Evolutionary conservation across 2,797 vertebrate genomes (phyloP).

Genomic region (Myiotriccus ornatus): DNA sequence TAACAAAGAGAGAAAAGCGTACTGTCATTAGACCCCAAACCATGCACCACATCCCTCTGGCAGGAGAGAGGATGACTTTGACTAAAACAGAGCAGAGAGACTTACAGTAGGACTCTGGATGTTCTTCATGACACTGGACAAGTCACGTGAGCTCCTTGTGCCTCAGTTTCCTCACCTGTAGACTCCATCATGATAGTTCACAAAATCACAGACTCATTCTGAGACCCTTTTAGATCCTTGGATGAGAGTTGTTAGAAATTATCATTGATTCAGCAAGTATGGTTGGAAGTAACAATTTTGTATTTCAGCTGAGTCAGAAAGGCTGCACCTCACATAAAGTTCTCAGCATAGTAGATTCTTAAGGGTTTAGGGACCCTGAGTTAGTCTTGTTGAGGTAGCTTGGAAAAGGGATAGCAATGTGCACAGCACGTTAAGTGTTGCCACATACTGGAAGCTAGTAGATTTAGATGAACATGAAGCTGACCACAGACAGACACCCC

Average conservation of each 20-base stretch:
- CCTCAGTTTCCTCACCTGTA: neutral
- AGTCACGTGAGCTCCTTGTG: neutral
- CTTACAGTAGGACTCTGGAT: neutral
- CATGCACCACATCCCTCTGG: neutral
- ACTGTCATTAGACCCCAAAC: neutral
- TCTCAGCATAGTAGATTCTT: neutral
- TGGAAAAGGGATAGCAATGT: neutral
- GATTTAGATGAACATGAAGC: neutral
- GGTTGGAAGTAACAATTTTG: neutral
- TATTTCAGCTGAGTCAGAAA: neutral
- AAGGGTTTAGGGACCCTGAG: neutral
- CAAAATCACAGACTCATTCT: neutral
- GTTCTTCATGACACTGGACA: neutral
- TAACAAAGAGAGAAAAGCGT: neutral
- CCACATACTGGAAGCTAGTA: neutral
- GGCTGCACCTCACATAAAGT: neutral
- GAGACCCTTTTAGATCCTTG: neutral
- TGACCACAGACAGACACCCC: neutral
- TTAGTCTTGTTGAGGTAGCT: neutral
- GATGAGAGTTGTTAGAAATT: neutral
- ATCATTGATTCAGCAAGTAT: neutral
- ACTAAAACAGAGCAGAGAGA: neutral
- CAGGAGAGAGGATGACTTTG: neutral
- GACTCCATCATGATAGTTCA: neutral
- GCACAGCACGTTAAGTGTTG: neutral